Conservation (phyloP, 2,113 vertebrate genomes). For the Pampusana beccarii region DNA sequence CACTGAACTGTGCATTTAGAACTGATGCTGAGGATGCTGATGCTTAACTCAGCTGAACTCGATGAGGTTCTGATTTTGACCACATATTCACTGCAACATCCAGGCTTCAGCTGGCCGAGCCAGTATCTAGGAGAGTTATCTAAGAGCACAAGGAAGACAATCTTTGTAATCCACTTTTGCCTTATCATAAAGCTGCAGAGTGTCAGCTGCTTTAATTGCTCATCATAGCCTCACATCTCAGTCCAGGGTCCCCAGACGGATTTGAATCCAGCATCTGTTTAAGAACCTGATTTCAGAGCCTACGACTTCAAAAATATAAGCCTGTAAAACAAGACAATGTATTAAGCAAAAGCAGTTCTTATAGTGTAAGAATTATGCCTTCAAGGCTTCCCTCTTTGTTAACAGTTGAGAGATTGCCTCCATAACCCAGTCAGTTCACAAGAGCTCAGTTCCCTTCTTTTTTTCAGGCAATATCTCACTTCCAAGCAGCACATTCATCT, state of each 20-base stretch:
- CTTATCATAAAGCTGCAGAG: background rate
- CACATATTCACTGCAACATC: background rate
- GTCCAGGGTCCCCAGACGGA: background rate
- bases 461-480: background rate
- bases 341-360: background rate
- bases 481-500: background rate
- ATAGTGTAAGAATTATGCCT: background rate
- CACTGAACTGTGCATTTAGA: background rate
- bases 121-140: background rate
- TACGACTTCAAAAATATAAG: background rate
- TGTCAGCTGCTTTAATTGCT: background rate
- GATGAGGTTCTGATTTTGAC: background rate
- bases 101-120: background rate
- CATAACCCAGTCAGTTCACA: background rate
- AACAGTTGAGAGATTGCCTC: background rate
- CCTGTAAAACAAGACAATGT: background rate
- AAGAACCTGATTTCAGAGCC: background rate
- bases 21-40: background rate
- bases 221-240: background rate
- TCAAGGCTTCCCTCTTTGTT: background rate
- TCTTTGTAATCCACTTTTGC: background rate
- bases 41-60: background rate
- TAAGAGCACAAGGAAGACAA: background rate
- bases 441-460: background rate
- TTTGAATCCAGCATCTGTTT: background rate